Evolutionary conservation across 2,888 invertebrate genomes (phyloP), one percentile per base, ranked within the genome.

Genomic region (Melieria crassipennis): DNA sequence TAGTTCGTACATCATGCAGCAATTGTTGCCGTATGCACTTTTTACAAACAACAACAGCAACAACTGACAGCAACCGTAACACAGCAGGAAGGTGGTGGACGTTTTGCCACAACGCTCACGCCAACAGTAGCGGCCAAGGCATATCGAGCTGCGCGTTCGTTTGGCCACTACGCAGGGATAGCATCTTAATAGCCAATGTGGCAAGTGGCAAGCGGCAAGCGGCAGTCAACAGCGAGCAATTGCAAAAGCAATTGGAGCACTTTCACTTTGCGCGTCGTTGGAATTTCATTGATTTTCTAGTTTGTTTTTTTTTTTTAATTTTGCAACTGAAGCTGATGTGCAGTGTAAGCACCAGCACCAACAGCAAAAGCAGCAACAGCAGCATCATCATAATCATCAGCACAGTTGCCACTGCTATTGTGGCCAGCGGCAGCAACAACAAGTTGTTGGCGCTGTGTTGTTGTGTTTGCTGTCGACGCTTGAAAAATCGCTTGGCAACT

Each of bases 231-330:
- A 30, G 4, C 60, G 16, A 56, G 13, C 30, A 57, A 56, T 52
- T 16, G 30, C 10, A 43, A 9, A 43, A 76, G 78, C 83, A 83
- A 82, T 81, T 84, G 82, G 84, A 84, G 84, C 84, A 84, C 84
- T 84, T 84, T 84, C 84, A 84, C 84, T 84, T 84, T 82, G 71
- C 72, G 71, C 63, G 69, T 67, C 52, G 67, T 67, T 70, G 74
- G 71, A 71, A 71, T 71, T 67, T 68, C 68, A 68, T 71, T 68
- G 71, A 71, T 68, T 71, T 71, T 71, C 68, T 67, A 65, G 63
- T 67, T 67, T 50, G 2, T n/a, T 48, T 48, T 50, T 58, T 58
- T 16, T 30, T 30, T 16, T 1, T n/a, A n/a, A 16, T 30, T 30
- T 30, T 30, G 3, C 30, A 30, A 30, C 30, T 30, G 30, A 30